Evolutionary conservation across 2,113 vertebrate species (phyloP), one percentile per base, ranked within the genome.

Genomic region (Uria aalge): DNA sequence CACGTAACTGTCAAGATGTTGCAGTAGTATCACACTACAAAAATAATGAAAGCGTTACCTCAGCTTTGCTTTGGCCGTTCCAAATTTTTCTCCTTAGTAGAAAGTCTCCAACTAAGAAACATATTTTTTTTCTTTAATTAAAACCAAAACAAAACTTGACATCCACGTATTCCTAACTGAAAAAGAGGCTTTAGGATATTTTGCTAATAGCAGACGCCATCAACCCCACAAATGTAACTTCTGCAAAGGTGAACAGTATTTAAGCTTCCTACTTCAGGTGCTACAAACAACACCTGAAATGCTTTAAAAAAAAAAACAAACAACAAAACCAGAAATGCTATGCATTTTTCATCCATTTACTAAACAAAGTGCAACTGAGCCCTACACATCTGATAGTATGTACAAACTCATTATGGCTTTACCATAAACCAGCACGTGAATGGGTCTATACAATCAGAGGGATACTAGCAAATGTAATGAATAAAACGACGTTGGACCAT

Each of bases 341-440:
- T 34, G 79, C 74, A 92, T 81, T 96, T 97, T 96, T 94, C 91
- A 95, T 94, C 91, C 87, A 95, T 91, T 97, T 93, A 41, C 97
- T 97, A 96, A 92, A 92, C 98, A 97, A 98, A 99, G 98, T 98
- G 98, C 98, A 98, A 97, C 96, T 92, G 96, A 97, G 98, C 96
- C 97, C 95, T 93, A 98, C 97, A 97, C 98, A 79, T 82, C 98
- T 98, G 98, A 98, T 95, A 98, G 96, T 97, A 96, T 94, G 94
- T 97, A 98, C 96, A 98, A 97, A 97, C 96, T 97, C 92, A 38
- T 98, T 98, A 99, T 99, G 98, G 99, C 99, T 99, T 97, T 98
- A 97, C 98, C 98, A 98, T 75, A 94, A 97, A 96, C 36, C 45
- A 93, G 94, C 80, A 85, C 83, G 97, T 98, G 97, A 98, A 98